Evolutionary conservation across 2,113 vertebrate genomes (phyloP), one percentile per base, ranked within the genome.

Genomic region (Scolopax mira): DNA sequence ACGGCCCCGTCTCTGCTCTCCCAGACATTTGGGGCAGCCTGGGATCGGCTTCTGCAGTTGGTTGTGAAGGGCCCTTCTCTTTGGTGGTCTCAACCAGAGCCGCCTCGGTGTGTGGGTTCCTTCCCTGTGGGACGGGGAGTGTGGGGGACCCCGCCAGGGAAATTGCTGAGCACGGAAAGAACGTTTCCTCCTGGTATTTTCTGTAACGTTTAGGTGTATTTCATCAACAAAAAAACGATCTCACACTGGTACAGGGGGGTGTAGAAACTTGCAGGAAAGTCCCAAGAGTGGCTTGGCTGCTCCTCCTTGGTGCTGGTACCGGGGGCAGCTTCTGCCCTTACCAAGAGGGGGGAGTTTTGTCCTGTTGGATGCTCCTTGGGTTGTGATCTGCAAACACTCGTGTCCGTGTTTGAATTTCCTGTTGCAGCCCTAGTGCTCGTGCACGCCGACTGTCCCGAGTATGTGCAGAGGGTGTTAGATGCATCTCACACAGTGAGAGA

Each of bases 21-120:
- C 5, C 2, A 61, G 46, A 25, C 52, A 10, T 33, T 55, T 5
- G 2, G 44, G 17, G 71, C 72, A 86, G 79, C 51, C 35, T 41
- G 7, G 18, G 48, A 62, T 24, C 1, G 1, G 69, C 6, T 70
- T 69, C 48, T 24, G 11, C 0, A 0, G 8, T 5, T 42, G 82
- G 22, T 25, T 48, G 58, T 14, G 66, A 79, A 52, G 7, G 35
- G 16, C 48, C 4, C 0, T 13, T 92, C 54, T 55, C 60, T 58
- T 66, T 6, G 17, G 57, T 58, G 78, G 25, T 41, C 65, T 64
- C 23, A 60, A 71, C 13, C 23, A 60, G 35, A 75, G 37, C 60
- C 58, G 31, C 11, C 2, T 3, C 5, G 3, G 54, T 24, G 51
- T 12, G 21, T 2, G 1, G 17, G 6, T 67, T 25, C 14, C 44